Base-by-base conservation (phyloP, 1,140 invertebrate genomes). In the Trinorchestia longiramus region DNA sequence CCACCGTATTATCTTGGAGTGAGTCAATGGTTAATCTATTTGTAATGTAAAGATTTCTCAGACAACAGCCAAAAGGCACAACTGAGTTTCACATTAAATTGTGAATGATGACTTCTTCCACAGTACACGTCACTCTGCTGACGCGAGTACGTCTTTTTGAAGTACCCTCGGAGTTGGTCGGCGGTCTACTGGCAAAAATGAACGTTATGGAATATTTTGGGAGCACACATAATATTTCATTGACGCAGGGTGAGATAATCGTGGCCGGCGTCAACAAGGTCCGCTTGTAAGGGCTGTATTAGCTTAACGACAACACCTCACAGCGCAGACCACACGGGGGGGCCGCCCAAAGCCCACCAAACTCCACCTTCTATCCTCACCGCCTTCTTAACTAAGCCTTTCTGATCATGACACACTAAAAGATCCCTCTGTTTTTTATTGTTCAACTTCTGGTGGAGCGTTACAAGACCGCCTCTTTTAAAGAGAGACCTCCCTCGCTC, bases 181-280 rank as follows among this genome's bases (percentile, higher is more conserved):
- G 96, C 96, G 95, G 96, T 95, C 96, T 96, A 96, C 96, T 96
- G 96, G 96, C 96, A 96, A 96, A 96, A 96, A 96, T 96, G 96
- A 96, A 96, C 96, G 96, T 96, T 96, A 96, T 96, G 96, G 96
- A 96, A 96, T 96, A 96, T 96, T 96, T 96, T 96, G 96, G 96
- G 95, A 96, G 96, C 96, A 96, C 96, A 96, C 96, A 96, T 96
- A 96, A 96, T 96, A 96, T 96, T 96, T 96, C 96, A 96, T 96
- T 96, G 96, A 96, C 96, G 96, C 96, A 96, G 96, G 96, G 96
- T 96, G 96, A 96, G 96, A 96, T 96, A 96, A 96, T 96, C 96
- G 96, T 96, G 96, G 95, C 96, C 96, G 96, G 96, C 96, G 96
- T 96, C 96, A 96, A 96, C 96, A 96, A 45, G 92, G 92, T 96